Evolutionary conservation across 2,113 vertebrate species (phyloP).

Genomic region (Lontra canadensis): DNA sequence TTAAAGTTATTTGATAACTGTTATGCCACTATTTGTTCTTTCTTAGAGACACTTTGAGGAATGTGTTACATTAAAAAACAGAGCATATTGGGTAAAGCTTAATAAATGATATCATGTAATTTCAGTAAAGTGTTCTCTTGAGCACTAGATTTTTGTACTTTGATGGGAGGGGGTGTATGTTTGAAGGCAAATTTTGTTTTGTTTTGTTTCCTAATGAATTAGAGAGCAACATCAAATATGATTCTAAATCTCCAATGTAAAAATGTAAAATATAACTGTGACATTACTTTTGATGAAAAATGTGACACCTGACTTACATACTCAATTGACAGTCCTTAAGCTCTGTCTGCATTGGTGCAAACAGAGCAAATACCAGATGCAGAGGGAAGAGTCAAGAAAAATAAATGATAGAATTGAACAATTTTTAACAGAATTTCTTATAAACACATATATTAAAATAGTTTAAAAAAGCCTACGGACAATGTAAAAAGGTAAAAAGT

Average conservation of each 20-base stretch:
- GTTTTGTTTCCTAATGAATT: neutral
- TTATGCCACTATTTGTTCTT: slow-evolving; percentile 7
- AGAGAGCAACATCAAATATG: slow-evolving; percentile 39
- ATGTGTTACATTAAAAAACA: rapidly evolving
- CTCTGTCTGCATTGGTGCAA: neutral
- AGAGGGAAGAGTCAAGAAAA: slow-evolving; percentile 60
- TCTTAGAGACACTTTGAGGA: neutral
- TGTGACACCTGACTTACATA: slow-evolving; percentile 65
- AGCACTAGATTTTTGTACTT: neutral
- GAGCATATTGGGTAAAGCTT: rapidly evolving
- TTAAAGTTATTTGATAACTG: slow-evolving; percentile 3
- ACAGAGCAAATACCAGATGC: slow-evolving; percentile 57
- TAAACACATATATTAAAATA: neutral
- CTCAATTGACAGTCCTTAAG: neutral
- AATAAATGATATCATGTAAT: neutral
- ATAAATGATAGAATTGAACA: neutral
- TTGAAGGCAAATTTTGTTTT: neutral
- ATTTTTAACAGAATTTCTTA: neutral
- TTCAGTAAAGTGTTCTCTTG: neutral
- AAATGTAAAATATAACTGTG: slow-evolving; percentile 44
- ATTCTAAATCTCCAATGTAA: neutral
- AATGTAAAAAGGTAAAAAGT: slow-evolving; percentile 23
- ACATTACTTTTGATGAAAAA: slow-evolving; percentile 27
- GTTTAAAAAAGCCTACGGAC: neutral
- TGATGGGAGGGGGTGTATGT: rapidly evolving